Evolutionary conservation across 2,797 vertebrate species (phyloP), one percentile per base, ranked within the genome.

Genomic region (Crenichthys baileyi): DNA sequence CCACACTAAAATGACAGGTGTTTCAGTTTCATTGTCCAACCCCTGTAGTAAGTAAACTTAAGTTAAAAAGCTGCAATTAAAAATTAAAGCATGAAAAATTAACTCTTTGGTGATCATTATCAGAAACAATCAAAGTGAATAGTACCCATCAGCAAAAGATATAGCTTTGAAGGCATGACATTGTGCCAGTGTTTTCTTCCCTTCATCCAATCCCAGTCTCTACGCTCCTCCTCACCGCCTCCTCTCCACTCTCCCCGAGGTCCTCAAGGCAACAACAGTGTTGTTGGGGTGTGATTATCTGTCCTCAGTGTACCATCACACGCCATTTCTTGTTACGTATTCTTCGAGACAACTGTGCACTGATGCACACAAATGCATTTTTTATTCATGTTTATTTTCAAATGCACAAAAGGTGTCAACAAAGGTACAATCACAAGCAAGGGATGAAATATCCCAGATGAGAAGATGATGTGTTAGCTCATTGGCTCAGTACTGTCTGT

Each of bases 261-360:
- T 80, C 82, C 79, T 84, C 16, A 18, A 82, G 83, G 79, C 72
- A 16, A n/a, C 24, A 1, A 82, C 85, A 85, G 76, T 78, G 77
- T 83, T 87, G 82, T 84, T 82, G 81, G 73, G 75, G 78, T 89
- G 87, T 83, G 80, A 86, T 88, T 90, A 83, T 89, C 75, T 82
- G 73, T 65, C 85, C 78, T 56, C 79, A 31, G 70, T 48, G 79
- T 87, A 85, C 4, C 20, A 83, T 91, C 73, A 55, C 84, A 72
- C 55, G 39, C 71, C 70, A 73, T 84, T 86, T 87, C 46, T 58
- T 55, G 70, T 72, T 75, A 83, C 73, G 78, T 78, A 78, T 85
- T 79, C 81, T 89, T 67, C 31, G 72, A 77, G 70, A 78, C 60
- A 55, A 73, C 73, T 2, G 13, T 39, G 46, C 72, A 73, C 36